Evolutionary conservation across 2,797 vertebrate genomes (phyloP).

Genomic region (Sternotherus odoratus): DNA sequence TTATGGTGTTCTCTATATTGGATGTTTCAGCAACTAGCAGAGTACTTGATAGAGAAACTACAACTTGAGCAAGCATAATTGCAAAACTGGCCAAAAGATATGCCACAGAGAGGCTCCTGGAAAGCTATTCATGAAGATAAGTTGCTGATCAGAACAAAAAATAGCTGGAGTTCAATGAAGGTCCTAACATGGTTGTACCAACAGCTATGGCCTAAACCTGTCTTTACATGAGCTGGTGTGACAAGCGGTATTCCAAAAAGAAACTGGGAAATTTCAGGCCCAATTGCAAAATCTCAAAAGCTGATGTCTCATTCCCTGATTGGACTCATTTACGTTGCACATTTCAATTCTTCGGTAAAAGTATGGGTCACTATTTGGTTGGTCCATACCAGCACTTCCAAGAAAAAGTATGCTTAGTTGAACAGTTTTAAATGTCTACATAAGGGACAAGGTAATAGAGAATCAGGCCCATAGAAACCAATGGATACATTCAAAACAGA

Average conservation of each 20-base stretch:
- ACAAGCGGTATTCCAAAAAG: not conserved
- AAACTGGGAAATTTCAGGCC: not conserved
- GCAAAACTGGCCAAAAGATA: not conserved
- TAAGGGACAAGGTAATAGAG: not conserved
- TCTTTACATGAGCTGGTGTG: not conserved
- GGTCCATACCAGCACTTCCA: not conserved
- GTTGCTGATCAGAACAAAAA: not conserved
- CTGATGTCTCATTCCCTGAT: not conserved
- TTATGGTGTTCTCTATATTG: not conserved
- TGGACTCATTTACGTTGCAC: not conserved
- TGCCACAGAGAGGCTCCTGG: not conserved
- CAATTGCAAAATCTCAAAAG: not conserved
- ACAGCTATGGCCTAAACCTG: not conserved
- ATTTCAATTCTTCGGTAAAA: too few relatives aligned
- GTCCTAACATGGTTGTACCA: not conserved
- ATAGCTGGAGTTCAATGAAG: not conserved
- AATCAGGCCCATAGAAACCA: not conserved
- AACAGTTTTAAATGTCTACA: not conserved
- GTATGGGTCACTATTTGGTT: too few relatives aligned
- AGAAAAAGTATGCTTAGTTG: not conserved
- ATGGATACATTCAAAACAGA: not conserved
- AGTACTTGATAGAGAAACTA: not conserved
- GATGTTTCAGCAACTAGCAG: not conserved
- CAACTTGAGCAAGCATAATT: not conserved
- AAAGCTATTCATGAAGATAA: not conserved